A percentile compares a stretch with the other conserved stretches of the same genome.
Evolutionary conservation across 2,797 vertebrate species (phyloP).

Genomic region (Phataginus tricuspis): DNA sequence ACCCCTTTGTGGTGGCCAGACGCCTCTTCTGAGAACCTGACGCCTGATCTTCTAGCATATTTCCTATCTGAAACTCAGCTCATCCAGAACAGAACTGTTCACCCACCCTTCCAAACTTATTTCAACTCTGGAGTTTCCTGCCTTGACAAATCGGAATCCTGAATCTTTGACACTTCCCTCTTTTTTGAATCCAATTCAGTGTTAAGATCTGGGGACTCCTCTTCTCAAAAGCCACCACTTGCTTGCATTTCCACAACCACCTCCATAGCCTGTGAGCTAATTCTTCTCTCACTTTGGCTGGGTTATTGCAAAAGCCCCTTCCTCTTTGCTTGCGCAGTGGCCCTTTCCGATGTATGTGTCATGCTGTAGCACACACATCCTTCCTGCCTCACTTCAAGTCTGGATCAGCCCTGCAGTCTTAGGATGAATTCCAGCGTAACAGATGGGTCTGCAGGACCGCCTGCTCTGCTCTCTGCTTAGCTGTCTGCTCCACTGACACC

Average conservation of each 20-base stretch:
- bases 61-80: background rate
- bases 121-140: background rate
- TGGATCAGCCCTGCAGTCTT: too few relatives aligned
- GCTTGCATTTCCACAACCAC: background rate
- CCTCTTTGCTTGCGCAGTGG: background rate
- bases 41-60: fast-evolving
- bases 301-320: background rate
- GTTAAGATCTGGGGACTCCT: background rate
- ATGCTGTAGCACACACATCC: too few relatives aligned
- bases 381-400: too few relatives aligned
- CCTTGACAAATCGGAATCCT: background rate
- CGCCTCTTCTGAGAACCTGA: background rate
- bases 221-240: background rate
- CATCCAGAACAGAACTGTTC: background rate
- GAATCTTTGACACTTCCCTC: background rate
- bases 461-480: background rate
- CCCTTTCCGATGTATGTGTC: background rate
- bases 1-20: background rate
- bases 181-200: background rate
- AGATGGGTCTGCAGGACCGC: background rate
- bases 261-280: background rate
- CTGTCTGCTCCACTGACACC: too few relatives aligned
- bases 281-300: background rate
- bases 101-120: background rate
- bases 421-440: background rate